Conservation (phyloP, 2,113 vertebrate genomes). For the Aegypius monachus region DNA sequence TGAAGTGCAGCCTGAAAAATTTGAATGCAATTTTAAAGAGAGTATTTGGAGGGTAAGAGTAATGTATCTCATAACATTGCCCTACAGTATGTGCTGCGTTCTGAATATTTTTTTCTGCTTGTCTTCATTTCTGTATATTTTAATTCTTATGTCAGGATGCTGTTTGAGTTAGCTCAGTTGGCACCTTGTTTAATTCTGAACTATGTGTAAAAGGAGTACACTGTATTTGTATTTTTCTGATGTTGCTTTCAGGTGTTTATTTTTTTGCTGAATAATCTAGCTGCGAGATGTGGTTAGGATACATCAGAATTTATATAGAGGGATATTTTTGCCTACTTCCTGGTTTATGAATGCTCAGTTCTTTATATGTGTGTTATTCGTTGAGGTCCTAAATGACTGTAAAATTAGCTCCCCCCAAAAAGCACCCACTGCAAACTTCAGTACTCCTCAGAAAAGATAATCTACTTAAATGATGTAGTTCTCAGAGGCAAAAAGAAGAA, state of each 20-base stretch:
- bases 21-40: neutral
- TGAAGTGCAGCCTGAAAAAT: neutral
- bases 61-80: neutral
- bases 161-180: neutral
- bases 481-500: neutral
- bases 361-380: neutral
- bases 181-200: neutral
- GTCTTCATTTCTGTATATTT: neutral
- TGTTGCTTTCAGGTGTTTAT: neutral
- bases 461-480: neutral
- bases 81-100: neutral
- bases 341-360: neutral
- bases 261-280: neutral
- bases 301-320: neutral
- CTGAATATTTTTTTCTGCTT: neutral
- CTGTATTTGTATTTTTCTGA: neutral
- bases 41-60: neutral
- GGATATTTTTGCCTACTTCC: neutral
- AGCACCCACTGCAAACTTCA: neutral
- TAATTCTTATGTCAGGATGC: neutral
- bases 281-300: neutral
- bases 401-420: neutral
- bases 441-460: neutral
- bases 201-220: neutral
- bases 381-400: neutral